A percentile compares a stretch with the other conserved stretches of the same genome.
These are phyloP conservation scores for Camponotus floridanus DNA, from an alignment of 1,140 invertebrate genomes.

Conservation along the genomic window DNA sequence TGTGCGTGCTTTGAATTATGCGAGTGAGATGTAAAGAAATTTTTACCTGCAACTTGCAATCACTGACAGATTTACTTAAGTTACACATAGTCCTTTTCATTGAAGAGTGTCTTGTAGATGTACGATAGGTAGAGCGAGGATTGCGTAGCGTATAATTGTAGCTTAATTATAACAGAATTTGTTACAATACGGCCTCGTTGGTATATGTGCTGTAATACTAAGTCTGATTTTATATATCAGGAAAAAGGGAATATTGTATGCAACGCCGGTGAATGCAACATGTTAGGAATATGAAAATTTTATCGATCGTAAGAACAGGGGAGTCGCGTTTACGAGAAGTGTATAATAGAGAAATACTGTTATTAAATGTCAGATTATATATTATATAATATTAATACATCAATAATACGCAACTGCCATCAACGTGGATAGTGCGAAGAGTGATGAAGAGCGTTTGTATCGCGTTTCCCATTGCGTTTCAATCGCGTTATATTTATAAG, in stretches of 20 bases:
- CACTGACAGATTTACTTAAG: slow-evolving; percentile 31
- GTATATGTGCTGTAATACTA: slow-evolving; percentile 61
- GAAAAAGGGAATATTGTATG: slow-evolving; percentile 34
- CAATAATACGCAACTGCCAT: slow-evolving; percentile 72
- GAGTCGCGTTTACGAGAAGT: slow-evolving; percentile 5
- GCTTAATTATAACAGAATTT: slow-evolving; percentile 64
- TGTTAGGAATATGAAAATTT: slow-evolving; percentile 72
- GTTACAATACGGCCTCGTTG: slow-evolving; percentile 65
- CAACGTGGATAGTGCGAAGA: slow-evolving; percentile 47
- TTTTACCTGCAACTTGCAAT: slow-evolving; percentile 38
- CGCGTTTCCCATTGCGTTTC: slow-evolving; percentile 8
- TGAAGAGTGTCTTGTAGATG: slow-evolving; percentile 26
- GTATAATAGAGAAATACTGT: slow-evolving; percentile 54
- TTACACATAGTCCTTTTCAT: slow-evolving; percentile 41
- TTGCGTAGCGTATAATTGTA: slow-evolving; percentile 49
- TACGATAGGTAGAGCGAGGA: slow-evolving; percentile 31
- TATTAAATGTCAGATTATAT: slow-evolving; percentile 61
- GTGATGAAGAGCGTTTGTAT: slow-evolving; percentile 42
- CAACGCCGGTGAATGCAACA: slow-evolving; percentile 61
- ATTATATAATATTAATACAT: slow-evolving; percentile 65
- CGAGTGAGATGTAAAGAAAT: slow-evolving; percentile 27
- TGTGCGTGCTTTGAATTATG: slow-evolving; percentile 12
- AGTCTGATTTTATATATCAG: slow-evolving; percentile 80
- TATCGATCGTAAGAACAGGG: slow-evolving; percentile 55
- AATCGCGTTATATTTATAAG: slow-evolving; percentile 49